Percentiles rank a stretch among this genome's conserved stretches.
Evolutionary conservation across 2,888 invertebrate species (phyloP).

Genomic region (Dynastes hyllus): DNA sequence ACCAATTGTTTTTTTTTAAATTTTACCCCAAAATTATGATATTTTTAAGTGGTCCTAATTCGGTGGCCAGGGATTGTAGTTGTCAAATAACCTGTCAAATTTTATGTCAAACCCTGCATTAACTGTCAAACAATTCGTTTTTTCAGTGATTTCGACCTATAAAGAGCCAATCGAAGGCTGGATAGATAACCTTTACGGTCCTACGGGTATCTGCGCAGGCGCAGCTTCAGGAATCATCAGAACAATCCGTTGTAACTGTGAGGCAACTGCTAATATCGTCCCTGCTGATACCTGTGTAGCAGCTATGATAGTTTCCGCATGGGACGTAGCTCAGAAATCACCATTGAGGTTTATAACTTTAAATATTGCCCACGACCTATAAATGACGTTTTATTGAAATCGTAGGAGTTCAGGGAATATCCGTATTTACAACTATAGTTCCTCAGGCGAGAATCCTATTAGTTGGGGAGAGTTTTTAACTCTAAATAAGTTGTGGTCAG

Average conservation of each 20-base stretch:
- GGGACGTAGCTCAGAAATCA: slow-evolving; percentile 76
- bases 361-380: neutral
- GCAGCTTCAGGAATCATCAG: slow-evolving; percentile 85
- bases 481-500: slow-evolving; percentile 72
- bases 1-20: too few relatives aligned
- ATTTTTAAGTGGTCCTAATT: too few relatives aligned
- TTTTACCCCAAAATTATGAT: too few relatives aligned
- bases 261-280: slow-evolving; percentile 80
- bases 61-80: too few relatives aligned
- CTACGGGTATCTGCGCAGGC: slow-evolving; percentile 83
- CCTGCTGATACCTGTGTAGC: slow-evolving; percentile 89
- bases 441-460: slow-evolving; percentile 75
- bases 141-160: slow-evolving; percentile 78
- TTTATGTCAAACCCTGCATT: too few relatives aligned
- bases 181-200: slow-evolving; percentile 94
- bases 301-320: slow-evolving; percentile 84
- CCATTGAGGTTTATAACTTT: neutral
- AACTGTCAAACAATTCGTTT: neutral
- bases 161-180: slow-evolving; percentile 86
- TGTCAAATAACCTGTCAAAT: too few relatives aligned
- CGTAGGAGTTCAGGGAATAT: slow-evolving; percentile 55
- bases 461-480: slow-evolving; percentile 73
- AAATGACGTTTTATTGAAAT: neutral
- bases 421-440: slow-evolving; percentile 76
- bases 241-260: slow-evolving; percentile 78